phyloP scores from a whole-genome alignment of 2,113 vertebrate species.

The Pristiophorus japonicus region DNA sequence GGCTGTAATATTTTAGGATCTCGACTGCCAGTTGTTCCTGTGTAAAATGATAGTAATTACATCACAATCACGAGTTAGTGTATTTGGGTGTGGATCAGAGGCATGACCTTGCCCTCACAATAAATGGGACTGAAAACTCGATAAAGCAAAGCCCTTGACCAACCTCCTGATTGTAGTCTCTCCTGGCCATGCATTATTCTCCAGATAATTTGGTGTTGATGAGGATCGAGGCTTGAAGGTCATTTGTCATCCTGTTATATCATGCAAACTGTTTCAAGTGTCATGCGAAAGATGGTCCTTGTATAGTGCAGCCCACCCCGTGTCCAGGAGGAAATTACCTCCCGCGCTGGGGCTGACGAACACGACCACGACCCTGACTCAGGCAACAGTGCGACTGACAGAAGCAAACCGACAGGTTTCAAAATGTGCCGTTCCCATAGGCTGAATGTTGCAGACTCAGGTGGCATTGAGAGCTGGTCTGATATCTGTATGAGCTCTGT shows the following conservation, averaged over 20 bases:
- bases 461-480: background rate
- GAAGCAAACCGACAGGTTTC: background rate
- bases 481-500: background rate
- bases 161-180: background rate
- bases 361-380: background rate
- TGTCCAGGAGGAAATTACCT: no score
- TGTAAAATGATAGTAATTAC: background rate
- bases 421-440: background rate
- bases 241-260: background rate
- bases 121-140: background rate
- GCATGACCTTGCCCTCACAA: background rate
- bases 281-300: background rate
- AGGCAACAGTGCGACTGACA: background rate
- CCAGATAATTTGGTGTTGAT: background rate
- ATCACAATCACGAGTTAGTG: background rate
- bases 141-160: background rate
- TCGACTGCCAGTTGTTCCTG: background rate
- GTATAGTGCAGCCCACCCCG: no score
- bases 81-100: background rate
- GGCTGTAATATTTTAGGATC: background rate
- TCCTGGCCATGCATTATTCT: background rate
- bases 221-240: background rate
- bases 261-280: background rate
- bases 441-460: background rate
- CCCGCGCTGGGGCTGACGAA: no score